Evolutionary conservation across 2,888 invertebrate genomes (phyloP), one percentile per base, ranked within the genome.

Genomic region (Hypomecis punctinalis): DNA sequence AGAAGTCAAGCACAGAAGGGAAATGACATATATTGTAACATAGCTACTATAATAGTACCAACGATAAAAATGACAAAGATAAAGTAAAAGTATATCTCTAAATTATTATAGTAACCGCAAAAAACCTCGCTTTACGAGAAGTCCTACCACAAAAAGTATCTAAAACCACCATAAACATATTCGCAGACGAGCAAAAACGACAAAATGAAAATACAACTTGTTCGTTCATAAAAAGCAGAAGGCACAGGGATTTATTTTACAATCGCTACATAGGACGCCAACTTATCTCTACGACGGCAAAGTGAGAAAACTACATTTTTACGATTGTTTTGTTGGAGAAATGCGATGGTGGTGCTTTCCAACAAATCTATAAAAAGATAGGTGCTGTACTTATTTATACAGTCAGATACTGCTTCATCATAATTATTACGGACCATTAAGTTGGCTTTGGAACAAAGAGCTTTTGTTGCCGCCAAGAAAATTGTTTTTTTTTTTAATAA

Each of bases 401-500:
- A 51, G 51, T 39, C 53, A 66, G 61, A 62, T 59, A 53, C 36
- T 62, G 61, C 49, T 67, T 64, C 58, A 51, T 67, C 66, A 69
- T 63, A 68, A 67, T 72, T 55, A 70, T 61, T 61, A 36, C 48
- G 48, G 47, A 63, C 68, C 66, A 70, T 71, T 68, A 61, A 55
- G 52, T 63, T 68, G 62, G 35, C 61, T 61, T 55, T 35, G 58
- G 70, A 75, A 75, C 74, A 74, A 74, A 68, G 61, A 57, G 47
- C 66, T 70, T 75, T 74, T 80, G 71, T 70, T 63, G 59, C 67
- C 65, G 57, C 59, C 63, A 53, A 56, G 60, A 42, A 10, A 47
- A 43, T 77, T 75, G 63, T 73, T 72, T 71, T 73, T 73, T 72
- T 71, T 75, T 74, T n/a, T n/a, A n/a, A 74, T 68, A 69, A 61